phyloP scores from a whole-genome alignment of 37 sponge, comb jelly and placozoan species.

The Ephydatia muelleri region DNA sequence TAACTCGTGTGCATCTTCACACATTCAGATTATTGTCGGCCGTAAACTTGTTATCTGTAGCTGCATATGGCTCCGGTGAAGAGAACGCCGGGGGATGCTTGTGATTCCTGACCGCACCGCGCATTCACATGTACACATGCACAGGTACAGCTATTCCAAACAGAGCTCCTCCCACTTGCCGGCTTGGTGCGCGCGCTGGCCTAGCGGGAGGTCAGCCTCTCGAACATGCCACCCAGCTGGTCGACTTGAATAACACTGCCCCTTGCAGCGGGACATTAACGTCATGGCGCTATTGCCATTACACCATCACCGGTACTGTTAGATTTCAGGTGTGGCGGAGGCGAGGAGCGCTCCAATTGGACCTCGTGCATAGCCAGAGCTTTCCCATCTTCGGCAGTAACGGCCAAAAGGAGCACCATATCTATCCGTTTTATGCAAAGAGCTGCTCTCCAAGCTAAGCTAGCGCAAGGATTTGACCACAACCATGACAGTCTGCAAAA shows the following conservation, averaged over 20 bases:
- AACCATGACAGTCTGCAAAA: too few species aligned
- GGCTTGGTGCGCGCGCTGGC: not conserved
- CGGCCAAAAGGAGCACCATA: not conserved
- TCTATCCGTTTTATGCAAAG: too few species aligned
- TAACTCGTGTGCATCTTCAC: not conserved
- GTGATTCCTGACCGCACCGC: not conserved
- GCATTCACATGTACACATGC: too few species aligned
- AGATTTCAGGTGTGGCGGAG: not conserved
- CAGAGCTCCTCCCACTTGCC: not conserved
- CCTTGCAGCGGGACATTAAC: not conserved
- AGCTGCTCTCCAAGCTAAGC: too few species aligned
- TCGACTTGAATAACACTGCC: not conserved
- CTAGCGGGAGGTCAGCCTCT: not conserved
- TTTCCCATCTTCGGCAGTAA: not conserved
- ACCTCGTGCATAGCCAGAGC: not conserved
- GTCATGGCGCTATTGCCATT: not conserved
- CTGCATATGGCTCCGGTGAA: not conserved
- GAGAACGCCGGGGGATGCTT: not conserved
- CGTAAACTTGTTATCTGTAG: not conserved
- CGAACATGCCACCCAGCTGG: not conserved
- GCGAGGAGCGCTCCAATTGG: not conserved
- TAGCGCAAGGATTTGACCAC: too few species aligned
- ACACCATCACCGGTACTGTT: not conserved
- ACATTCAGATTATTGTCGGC: not conserved
- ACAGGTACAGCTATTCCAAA: not conserved